Evolutionary conservation across 2,888 invertebrate genomes (phyloP), one percentile per base, ranked within the genome.

Genomic region (Cheilosia soror): DNA sequence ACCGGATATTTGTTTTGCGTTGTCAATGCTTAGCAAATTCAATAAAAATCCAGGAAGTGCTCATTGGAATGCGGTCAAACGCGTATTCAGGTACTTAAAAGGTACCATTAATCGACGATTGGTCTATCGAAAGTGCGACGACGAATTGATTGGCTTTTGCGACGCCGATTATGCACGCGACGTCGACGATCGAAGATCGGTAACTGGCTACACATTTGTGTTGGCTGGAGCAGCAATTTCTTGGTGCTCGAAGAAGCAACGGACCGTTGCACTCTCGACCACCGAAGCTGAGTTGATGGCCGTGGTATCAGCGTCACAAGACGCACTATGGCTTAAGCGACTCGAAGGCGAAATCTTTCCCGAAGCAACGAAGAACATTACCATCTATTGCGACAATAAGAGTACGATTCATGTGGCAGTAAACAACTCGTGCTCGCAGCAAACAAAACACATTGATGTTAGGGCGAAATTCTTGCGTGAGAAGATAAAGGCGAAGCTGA

Each of bases 51-150:
- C 87, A 2, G 76, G 85, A 11, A 71, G 68, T 25, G 72, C 63
- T 44, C 75, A 88, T 49, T 87, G 83, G 84, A 31, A 20, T 13
- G 85, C 81, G 29, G 87, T 79, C 25, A 60, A 60, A 60, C 73
- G 88, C 60, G 88, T 90, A 6, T 78, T 90, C 4, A 73, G 87
- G 49, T 90, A 90, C 77, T 65, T 89, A 79, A 87, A 87, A 60
- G 69, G 87, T 33, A 89, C 89, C 3, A 60, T 60, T 37, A 60
- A 75, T 49, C 6, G 31, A 31, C 31, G 31, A 31, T 31, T 31
- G 31, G 31, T 31, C 7, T 31, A 31, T 31, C 31, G 31, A 31
- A 31, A 31, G 2, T 31, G 31, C 31, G 31, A 31, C n/a, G 42
- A 42, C 42, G 37, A 58, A 58, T 40, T 58, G 40, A 58, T 58